Conservation (phyloP, 2,888 invertebrate genomes). For the Biston stratarius region DNA sequence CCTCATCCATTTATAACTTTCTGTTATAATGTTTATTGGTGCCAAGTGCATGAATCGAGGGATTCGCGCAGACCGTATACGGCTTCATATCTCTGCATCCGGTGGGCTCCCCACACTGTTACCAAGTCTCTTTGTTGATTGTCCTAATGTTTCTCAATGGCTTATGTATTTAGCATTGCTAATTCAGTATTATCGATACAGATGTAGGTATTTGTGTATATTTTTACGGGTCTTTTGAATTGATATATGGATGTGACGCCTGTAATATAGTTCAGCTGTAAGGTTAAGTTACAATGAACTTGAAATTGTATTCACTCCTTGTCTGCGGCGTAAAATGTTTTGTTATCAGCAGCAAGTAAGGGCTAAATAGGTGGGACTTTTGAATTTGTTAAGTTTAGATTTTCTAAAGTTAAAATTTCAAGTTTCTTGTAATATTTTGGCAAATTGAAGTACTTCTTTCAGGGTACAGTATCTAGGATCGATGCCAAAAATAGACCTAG, state of each 20-base stretch:
- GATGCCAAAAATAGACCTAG: slow-evolving; percentile 77
- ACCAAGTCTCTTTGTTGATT: slow-evolving; percentile 65
- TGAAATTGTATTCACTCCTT: not conserved
- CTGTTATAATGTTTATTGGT: slow-evolving; percentile 4
- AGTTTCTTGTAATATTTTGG: not conserved
- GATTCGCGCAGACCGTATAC: slow-evolving; percentile 62
- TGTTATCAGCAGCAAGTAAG: not conserved
- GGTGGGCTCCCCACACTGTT: slow-evolving; percentile 62
- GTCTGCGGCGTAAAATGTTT: not conserved
- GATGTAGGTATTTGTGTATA: slow-evolving; percentile 38
- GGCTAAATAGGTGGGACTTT: not conserved
- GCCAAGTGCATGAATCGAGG: slow-evolving; percentile 56
- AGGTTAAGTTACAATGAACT: not conserved
- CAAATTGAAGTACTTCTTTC: slow-evolving; percentile 33
- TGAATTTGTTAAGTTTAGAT: not conserved
- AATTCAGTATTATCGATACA: slow-evolving; percentile 42
- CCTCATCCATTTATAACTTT: slow-evolving; percentile 3
- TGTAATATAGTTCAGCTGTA: not conserved
- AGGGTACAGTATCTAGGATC: not conserved
- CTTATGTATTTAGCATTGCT: slow-evolving; percentile 32
- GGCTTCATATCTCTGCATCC: slow-evolving; percentile 69
- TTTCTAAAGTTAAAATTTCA: not conserved
- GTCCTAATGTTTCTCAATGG: slow-evolving; percentile 41
- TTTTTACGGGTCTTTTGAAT: slow-evolving; percentile 40
- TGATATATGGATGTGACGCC: slow-evolving; percentile 30